Base-by-base conservation (phyloP, 2,888 invertebrate species). In the Willowsia nigromaculata region DNA sequence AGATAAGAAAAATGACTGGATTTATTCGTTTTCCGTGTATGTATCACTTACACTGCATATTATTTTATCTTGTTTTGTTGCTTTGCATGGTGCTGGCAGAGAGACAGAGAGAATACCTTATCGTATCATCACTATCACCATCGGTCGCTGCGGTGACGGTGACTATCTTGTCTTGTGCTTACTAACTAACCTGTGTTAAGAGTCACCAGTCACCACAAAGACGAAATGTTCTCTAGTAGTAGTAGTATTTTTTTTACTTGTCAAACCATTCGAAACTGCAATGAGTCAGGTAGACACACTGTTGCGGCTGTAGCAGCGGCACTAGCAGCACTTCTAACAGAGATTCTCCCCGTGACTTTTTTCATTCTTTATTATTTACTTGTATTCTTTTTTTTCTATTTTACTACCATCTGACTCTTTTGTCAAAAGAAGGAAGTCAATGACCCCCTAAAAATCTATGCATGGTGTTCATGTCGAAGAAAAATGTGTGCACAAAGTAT, bases 381-480 rank as follows among this genome's bases (percentile, higher is more conserved):
- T 15, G 47, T 18, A 50, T 71, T 43, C n/a, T n/a, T 43, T 74
- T 47, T 74, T 47, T 74, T 50, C 74, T 74, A 47, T 74, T 65
- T 74, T 74, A 74, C 74, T 43, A 47, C 74, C 74, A 74, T 47
- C 74, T 74, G 74, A 74, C 47, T 74, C 74, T 74, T 47, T 74
- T 74, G 74, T 74, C 74, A 47, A 22, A 47, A 37, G 62, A 37
- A 65, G 65, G 65, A 74, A 74, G 74, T 74, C 74, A 74, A 47
- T 74, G 74, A 74, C 74, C 74, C 74, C 50, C 74, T 50, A 74
- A 47, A 74, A 74, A 25, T 37, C 37, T 65, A 0, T 1, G 13
- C 68, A 71, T 40, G 43, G 6, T 7, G 22, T 43, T 43, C 25
- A 47, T 15, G 74, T 30, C 47, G 15, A 74, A 27, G 25, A 27